Base-by-base conservation (phyloP, 2,113 vertebrate species). In the Oryzias curvinotus region DNA sequence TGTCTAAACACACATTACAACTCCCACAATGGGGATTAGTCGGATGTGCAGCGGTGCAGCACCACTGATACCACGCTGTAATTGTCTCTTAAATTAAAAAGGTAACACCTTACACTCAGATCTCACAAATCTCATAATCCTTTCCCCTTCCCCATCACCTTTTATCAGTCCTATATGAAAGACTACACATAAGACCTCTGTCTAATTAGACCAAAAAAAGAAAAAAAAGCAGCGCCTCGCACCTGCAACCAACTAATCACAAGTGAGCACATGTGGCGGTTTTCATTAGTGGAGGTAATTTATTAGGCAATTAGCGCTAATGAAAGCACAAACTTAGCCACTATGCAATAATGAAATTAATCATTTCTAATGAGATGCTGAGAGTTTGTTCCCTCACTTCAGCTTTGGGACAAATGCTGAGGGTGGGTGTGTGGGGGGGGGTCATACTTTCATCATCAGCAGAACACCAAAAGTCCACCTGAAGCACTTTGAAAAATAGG, bases 61-160 rank as follows among this genome's bases (percentile, higher is more conserved):
- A 52, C 68, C 56, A 59, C 28, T 26, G 65, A 80, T 80, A 68
- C 54, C 75, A 75, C 4, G 56, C 57, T 73, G 77, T 81, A 84
- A 84, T 87, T 85, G 82, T 81, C 55, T 57, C 79, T 57, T 69
- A 84, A 85, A 87, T 88, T 82, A 84, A 84, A 87, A 70, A 82
- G 17, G 52, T 46, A 59, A 52, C 36, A 25, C 54, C 73, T 79
- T 67, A 81, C 83, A 74, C 69, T 58, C 68, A 75, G 51, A 88
- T 86, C 81, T 77, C 69, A 74, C 72, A 68, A 82, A 82, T 80
- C 75, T 73, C 56, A 72, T 86, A 80, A 85, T 82, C 84, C 75
- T 63, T 51, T 44, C 57, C 65, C 47, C 55, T 59, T 71, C 78
- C 76, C 71, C 14, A 41, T 56, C 71, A 63, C 63, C 4, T 75